phyloP scores from a whole-genome alignment of 2,888 invertebrate species.

The Leucoptera coffeella region DNA sequence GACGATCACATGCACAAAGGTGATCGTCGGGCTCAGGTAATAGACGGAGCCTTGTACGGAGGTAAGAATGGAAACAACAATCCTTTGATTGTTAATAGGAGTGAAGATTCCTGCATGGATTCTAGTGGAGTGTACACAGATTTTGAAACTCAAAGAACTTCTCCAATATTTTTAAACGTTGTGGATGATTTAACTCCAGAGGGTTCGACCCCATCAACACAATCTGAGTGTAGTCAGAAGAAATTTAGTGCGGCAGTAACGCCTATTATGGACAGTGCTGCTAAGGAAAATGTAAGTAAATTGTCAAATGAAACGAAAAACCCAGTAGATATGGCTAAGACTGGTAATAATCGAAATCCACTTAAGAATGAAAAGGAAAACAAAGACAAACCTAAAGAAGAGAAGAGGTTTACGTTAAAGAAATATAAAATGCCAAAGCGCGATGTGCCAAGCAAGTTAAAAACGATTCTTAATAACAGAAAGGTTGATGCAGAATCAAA shows the following conservation, averaged over 20 bases:
- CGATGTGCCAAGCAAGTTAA: constrained; percentile 70
- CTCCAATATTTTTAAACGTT: constrained; percentile 46
- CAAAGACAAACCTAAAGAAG: constrained; percentile 29
- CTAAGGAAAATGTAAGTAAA: background rate
- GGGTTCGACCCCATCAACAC: constrained; percentile 48
- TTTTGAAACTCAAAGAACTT: constrained; percentile 61
- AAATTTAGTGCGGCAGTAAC: constrained; percentile 12
- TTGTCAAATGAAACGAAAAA: background rate
- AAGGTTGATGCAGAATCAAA: constrained; percentile 46
- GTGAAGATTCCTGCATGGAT: constrained; percentile 80
- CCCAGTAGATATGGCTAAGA: constrained; percentile 28
- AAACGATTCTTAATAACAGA: constrained; percentile 60
- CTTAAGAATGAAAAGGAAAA: constrained; percentile 33
- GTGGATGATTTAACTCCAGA: constrained; percentile 68
- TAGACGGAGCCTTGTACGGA: constrained; percentile 85
- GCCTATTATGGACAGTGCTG: background rate
- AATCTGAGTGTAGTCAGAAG: constrained; percentile 45
- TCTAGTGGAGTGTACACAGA: constrained; percentile 87
- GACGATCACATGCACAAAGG: constrained; percentile 65
- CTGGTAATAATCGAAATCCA: constrained; percentile 36
- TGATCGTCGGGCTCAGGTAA: constrained; percentile 75
- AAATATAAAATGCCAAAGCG: constrained; percentile 75
- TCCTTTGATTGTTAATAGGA: constrained; percentile 48
- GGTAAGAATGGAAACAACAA: constrained; percentile 54
- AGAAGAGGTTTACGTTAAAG: constrained; percentile 52